Evolutionary conservation across 2,113 vertebrate species (phyloP).

Genomic region (Trochalopteron elliotii): DNA sequence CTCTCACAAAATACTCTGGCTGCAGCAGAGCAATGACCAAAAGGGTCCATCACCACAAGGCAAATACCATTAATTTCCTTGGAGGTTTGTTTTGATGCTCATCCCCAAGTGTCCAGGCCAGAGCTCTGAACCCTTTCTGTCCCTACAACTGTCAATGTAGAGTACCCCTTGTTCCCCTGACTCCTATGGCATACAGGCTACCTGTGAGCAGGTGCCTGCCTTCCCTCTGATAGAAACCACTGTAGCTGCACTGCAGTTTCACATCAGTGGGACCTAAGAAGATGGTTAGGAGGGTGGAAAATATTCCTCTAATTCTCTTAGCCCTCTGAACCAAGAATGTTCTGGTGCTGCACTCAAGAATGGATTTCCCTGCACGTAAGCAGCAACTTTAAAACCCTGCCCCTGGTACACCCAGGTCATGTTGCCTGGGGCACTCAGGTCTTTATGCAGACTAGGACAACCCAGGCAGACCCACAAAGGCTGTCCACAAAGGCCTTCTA

Average conservation of each 20-base stretch:
- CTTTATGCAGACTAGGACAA: not conserved
- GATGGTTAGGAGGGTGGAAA: not conserved
- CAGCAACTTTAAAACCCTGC: not conserved
- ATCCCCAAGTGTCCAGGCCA: not conserved
- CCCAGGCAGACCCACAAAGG: not conserved
- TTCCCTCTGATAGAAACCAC: not conserved
- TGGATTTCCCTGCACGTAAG: fast-evolving
- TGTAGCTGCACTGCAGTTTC: not conserved
- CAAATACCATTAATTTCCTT: not conserved
- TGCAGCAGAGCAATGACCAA: not conserved
- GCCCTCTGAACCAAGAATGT: not conserved
- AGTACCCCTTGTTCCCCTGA: not conserved
- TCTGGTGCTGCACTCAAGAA: not conserved
- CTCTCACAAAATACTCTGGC: not conserved
- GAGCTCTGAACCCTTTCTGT: not conserved
- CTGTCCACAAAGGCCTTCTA: not conserved
- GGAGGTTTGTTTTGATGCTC: not conserved
- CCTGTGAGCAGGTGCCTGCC: not conserved
- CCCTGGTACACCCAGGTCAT: fast-evolving
- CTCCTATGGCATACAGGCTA: fast-evolving
- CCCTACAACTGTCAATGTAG: not conserved
- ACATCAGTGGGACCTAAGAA: not conserved
- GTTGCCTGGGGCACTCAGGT: not conserved
- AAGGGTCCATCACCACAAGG: not conserved
- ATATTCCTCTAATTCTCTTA: not conserved